These are phyloP conservation scores for Zaprionus bogoriensis DNA, from an alignment of 2,888 invertebrate genomes.

Conservation along the genomic window DNA sequence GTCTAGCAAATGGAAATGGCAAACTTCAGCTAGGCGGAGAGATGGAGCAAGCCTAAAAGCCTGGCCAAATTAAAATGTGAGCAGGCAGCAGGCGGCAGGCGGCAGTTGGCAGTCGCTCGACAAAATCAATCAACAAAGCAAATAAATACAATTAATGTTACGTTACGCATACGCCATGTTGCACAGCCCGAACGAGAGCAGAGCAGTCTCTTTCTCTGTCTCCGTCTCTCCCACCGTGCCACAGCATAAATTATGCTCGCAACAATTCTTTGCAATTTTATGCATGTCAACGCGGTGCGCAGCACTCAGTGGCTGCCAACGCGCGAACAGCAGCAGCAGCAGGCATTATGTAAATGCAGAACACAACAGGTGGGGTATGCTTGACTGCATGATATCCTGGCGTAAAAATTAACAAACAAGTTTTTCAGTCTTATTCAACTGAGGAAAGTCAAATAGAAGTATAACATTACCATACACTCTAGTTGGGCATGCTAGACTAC, in stretches of 20 bases:
- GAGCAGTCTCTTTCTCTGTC: background rate
- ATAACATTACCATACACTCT: no score
- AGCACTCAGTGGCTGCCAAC: background rate
- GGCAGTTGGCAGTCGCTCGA: background rate
- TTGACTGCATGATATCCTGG: background rate
- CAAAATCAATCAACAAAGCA: constrained; percentile 72
- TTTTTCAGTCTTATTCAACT: no score
- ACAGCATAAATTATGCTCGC: constrained; percentile 58
- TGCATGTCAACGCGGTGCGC: constrained; percentile 61
- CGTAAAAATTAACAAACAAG: no score
- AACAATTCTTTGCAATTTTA: constrained; percentile 60
- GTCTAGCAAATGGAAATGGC: constrained; percentile 38
- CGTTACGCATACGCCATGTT: constrained; percentile 66
- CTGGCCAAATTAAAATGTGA: constrained; percentile 7
- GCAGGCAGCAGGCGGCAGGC: background rate
- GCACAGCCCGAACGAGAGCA: constrained; percentile 19
- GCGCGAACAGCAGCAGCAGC: background rate
- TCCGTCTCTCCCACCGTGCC: constrained; percentile 6
- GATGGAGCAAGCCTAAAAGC: background rate
- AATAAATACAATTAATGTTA: constrained; percentile 73
- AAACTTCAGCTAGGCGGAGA: constrained; percentile 1
- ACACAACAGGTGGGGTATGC: background rate
- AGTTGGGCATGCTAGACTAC: no score
- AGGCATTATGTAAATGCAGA: background rate
- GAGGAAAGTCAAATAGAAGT: no score